Evolutionary conservation across 2,888 invertebrate species (phyloP), one percentile per base, ranked within the genome.

Genomic region (Drosophila putrida): DNA sequence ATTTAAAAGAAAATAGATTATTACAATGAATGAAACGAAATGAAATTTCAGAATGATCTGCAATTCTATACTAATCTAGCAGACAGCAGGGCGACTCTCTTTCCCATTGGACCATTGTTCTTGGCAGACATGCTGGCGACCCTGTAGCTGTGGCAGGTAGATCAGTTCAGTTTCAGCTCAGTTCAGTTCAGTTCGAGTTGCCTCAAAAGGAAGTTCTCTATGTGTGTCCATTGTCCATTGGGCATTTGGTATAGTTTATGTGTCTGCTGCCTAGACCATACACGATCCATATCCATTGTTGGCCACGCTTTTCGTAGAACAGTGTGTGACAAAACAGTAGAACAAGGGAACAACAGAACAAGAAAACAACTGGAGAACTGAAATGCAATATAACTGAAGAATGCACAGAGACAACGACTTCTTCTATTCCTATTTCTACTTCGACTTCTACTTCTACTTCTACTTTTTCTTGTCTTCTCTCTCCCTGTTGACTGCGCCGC

Each of bases 11-110:
- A 85, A 88, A 85, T 85, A 87, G 86, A 87, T 87, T 82, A 87
- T 81, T 51, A 49, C 76, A 88, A 62, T 62, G 62, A 62, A 62
- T 62, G 62, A 62, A 62, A 62, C 86, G 86, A 78, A 80, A 85
- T 85, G 81, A 88, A 85, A 85, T 85, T 86, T 88, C 83, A 88
- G 83, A 84, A 88, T 85, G 85, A 83, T 88, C 85, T 78, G 82
- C 85, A 84, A 88, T 86, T 88, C 83, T 88, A 70, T 88, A 84
- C 85, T 84, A 84, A 84, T 87, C 83, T 84, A 83, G 60, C 70
- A 73, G 68, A 72, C 75, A 70, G 69, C 76, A 72, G 76, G 77
- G 79, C 65, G 77, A 71, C 79, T 74, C 44, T 53, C 41, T 39
- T 44, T 47, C 50, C 33, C 46, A 59, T 66, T 38, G 51, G 27